Percentiles rank a stretch among this genome's conserved stretches.
phyloP scores from a whole-genome alignment of 2,797 vertebrate genomes.

The Channa striata region DNA sequence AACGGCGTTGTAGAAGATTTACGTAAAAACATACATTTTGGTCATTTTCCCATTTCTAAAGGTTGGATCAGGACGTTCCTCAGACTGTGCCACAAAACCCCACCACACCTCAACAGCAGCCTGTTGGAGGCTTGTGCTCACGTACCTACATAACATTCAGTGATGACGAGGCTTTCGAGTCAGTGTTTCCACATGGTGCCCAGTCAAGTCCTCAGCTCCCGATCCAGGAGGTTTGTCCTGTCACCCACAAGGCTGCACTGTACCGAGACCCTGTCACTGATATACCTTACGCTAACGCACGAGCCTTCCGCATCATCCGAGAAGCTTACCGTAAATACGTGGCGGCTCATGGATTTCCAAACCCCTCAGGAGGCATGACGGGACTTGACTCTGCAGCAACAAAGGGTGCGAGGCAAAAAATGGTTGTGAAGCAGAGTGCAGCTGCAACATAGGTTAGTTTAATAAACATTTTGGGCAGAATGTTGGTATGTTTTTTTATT shows the following conservation, averaged over 20 bases:
- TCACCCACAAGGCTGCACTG: conserved; percentile 92
- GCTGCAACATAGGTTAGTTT: conserved; percentile 62
- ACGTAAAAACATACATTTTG: not conserved
- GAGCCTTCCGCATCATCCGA: conserved; percentile 95
- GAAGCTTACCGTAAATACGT: conserved; percentile 97
- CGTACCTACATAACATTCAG: conserved; percentile 95
- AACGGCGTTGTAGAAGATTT: no score
- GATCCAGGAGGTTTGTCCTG: conserved; percentile 92
- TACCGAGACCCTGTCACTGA: conserved; percentile 97
- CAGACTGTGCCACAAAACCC: conserved; percentile 62
- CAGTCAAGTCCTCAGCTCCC: conserved; percentile 80
- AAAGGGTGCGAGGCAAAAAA: conserved; percentile 88
- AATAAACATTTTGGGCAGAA: not conserved
- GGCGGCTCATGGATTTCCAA: conserved; percentile 92
- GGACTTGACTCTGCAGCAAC: conserved; percentile 74
- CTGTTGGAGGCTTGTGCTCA: conserved; percentile 83
- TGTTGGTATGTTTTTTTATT: not conserved
- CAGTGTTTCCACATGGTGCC: conserved; percentile 78
- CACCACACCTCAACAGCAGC: conserved; percentile 57
- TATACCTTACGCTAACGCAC: conserved; percentile 92
- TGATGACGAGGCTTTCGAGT: conserved; percentile 91
- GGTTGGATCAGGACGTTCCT: conserved; percentile 90
- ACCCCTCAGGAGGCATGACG: conserved; percentile 73
- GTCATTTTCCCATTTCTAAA: conserved; percentile 56
- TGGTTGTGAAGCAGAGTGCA: conserved; percentile 88